phyloP scores from a whole-genome alignment of 2,113 vertebrate species.

The Ameiurus melas region DNA sequence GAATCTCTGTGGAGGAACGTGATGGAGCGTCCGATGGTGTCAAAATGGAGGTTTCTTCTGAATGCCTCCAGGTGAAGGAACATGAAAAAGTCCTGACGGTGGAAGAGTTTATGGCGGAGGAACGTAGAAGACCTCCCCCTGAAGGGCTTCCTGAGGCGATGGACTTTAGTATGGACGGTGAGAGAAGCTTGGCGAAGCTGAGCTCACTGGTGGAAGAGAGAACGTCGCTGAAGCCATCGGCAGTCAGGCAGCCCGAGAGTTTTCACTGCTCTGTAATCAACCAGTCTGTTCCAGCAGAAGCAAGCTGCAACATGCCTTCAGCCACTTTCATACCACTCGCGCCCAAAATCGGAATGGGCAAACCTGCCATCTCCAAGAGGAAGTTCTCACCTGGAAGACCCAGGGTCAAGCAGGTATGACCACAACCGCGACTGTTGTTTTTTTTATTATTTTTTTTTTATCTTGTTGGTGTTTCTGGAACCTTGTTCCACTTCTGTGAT shows the following conservation, averaged over 20 bases:
- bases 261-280: slow-evolving; percentile 58
- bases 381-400: slow-evolving; percentile 99
- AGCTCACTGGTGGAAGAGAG: slow-evolving; percentile 76
- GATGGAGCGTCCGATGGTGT: background rate
- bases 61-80: background rate
- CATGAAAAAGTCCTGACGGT: background rate
- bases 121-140: background rate
- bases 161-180: slow-evolving; percentile 69
- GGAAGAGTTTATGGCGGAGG: background rate
- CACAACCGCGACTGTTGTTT: background rate
- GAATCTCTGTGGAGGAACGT: background rate
- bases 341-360: slow-evolving; percentile 99
- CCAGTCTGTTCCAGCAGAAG: slow-evolving; percentile 67
- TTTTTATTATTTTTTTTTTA: background rate
- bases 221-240: slow-evolving; percentile 67
- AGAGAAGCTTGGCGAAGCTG: slow-evolving; percentile 67
- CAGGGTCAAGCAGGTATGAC: slow-evolving; percentile 92
- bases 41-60: slow-evolving; percentile 20
- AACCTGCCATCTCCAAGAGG: slow-evolving; percentile 97
- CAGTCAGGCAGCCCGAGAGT: slow-evolving; percentile 70
- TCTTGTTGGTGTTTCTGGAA: background rate
- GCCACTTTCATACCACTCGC: slow-evolving; percentile 86
- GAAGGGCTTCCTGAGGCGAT: slow-evolving; percentile 54
- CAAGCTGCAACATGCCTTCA: slow-evolving; percentile 72
- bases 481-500: background rate